Conservation (phyloP, 2,797 vertebrate genomes). For the Myotis pilosus region DNA sequence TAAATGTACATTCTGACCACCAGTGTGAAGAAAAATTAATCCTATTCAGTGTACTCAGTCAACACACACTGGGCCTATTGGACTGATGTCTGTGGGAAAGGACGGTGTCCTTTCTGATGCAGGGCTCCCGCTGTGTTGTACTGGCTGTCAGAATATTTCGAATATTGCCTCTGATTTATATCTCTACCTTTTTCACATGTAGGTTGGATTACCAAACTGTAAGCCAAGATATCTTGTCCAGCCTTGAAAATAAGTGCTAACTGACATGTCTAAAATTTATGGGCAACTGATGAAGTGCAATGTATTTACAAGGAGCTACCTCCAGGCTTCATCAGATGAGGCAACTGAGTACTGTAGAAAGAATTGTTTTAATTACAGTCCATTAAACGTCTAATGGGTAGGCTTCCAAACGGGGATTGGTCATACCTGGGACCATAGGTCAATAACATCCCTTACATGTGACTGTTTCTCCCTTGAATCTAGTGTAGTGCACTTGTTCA, state of each 20-base stretch:
- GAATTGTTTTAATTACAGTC: slow-evolving; percentile 51
- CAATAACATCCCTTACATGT: background rate
- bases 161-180: slow-evolving; percentile 20
- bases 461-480: background rate
- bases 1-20: background rate
- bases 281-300: slow-evolving; percentile 32
- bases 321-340: slow-evolving; percentile 27
- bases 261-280: slow-evolving; percentile 52
- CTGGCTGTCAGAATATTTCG: slow-evolving; percentile 12
- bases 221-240: slow-evolving; percentile 38
- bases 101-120: background rate
- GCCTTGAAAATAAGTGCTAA: slow-evolving; percentile 53
- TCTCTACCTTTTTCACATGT: background rate
- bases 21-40: slow-evolving; percentile 56
- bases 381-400: slow-evolving; percentile 31
- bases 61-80: background rate
- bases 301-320: slow-evolving; percentile 48
- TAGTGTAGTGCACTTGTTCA: background rate
- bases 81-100: background rate
- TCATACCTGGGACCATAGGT: background rate
- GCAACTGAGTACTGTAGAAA: slow-evolving; percentile 40
- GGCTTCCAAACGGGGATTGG: background rate
- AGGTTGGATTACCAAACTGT: slow-evolving; percentile 23
- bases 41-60: slow-evolving; percentile 1
- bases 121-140: background rate